These are phyloP conservation scores for Sylvicapra grimmia DNA, from an alignment of 2,113 vertebrate genomes.

Conservation along the genomic window DNA sequence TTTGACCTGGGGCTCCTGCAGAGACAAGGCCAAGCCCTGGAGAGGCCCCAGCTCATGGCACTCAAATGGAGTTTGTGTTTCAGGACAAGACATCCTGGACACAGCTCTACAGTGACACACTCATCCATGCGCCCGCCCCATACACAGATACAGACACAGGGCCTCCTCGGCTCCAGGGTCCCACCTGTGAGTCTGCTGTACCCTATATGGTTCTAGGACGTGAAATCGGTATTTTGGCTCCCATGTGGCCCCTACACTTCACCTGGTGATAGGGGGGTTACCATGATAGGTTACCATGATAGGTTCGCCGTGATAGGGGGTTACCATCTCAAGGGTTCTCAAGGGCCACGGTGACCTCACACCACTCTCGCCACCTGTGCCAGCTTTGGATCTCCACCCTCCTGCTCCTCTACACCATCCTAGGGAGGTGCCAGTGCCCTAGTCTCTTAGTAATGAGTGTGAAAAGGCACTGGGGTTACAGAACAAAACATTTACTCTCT, in stretches of 20 bases:
- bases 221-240: neutral
- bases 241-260: neutral
- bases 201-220: neutral
- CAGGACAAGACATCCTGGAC: neutral
- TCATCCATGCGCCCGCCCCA: too few species aligned
- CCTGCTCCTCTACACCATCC: neutral
- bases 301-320: too few species aligned
- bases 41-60: neutral
- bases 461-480: neutral
- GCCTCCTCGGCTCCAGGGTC: neutral
- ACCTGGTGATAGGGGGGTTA: neutral
- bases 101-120: neutral
- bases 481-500: constrained; percentile 52
- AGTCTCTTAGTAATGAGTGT: neutral
- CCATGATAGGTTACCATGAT: too few species aligned
- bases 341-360: neutral
- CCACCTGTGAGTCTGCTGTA: too few species aligned
- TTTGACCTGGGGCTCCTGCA: neutral
- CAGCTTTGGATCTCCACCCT: fast-evolving
- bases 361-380: neutral
- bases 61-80: neutral
- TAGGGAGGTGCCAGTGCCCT: neutral
- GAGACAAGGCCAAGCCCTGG: neutral
- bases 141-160: neutral
- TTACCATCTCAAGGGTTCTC: neutral